Conservation (phyloP, 2,888 invertebrate species). For the Helobdella robusta region DNA sequence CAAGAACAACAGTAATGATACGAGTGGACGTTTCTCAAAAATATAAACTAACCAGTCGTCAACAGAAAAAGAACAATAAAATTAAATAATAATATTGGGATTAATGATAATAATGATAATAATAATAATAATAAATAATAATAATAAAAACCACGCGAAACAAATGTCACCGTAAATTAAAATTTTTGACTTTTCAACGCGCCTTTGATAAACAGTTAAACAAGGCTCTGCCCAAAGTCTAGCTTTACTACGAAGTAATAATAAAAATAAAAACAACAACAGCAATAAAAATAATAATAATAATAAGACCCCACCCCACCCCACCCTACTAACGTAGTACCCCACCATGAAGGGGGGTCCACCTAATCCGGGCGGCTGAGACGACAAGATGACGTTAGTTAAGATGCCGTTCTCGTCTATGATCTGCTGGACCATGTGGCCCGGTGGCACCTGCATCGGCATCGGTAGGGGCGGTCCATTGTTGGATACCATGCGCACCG, state of each 20-base stretch:
- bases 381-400: constrained; percentile 78
- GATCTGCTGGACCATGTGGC: constrained; percentile 81
- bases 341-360: constrained; percentile 43
- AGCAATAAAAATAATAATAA: neutral
- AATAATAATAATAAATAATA: no score
- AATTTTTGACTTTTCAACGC: no score
- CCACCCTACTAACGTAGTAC: constrained; percentile 40
- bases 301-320: neutral
- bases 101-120: no score
- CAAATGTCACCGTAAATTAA: no score
- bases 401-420: constrained; percentile 79
- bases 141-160: no score
- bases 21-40: no score
- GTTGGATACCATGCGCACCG: constrained; percentile 75
- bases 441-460: constrained; percentile 83
- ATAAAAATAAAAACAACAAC: neutral
- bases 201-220: no score
- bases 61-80: no score
- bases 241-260: neutral
- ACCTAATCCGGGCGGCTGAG: constrained; percentile 49
- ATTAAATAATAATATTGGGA: no score
- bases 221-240: neutral
- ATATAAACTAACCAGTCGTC: no score
- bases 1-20: no score
- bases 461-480: constrained; percentile 70